Conservation (phyloP, 2,888 invertebrate species). For the Cheilosia soror region DNA sequence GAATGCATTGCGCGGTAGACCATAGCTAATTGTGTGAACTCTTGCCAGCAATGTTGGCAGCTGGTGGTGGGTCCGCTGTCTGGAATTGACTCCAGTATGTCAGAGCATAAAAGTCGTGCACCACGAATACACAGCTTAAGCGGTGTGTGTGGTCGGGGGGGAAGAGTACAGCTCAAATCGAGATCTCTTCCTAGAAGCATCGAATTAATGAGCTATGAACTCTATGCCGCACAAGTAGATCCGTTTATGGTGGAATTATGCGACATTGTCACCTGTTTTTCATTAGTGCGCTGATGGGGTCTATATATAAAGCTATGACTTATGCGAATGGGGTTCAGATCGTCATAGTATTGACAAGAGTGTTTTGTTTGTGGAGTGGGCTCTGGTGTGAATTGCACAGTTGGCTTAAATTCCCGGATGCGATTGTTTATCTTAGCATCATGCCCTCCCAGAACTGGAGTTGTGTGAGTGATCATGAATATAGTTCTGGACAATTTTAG, state of each 20-base stretch:
- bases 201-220: constrained; percentile 44
- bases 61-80: constrained; percentile 30
- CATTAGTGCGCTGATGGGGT: constrained; percentile 16
- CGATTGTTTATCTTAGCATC: too few relatives aligned
- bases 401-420: too few relatives aligned
- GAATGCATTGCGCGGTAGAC: constrained; percentile 50
- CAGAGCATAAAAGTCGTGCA: constrained; percentile 58
- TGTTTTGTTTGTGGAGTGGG: not conserved
- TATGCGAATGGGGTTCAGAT: constrained; percentile 30
- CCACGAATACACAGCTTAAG: constrained; percentile 54
- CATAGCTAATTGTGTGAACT: constrained; percentile 63
- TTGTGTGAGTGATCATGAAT: too few relatives aligned
- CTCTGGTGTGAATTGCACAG: not conserved
- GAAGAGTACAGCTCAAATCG: constrained; percentile 32
- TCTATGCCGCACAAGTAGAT: constrained; percentile 31
- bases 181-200: constrained; percentile 55
- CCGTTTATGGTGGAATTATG: constrained; percentile 36
- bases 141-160: constrained; percentile 6
- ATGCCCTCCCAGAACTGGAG: too few relatives aligned
- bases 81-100: constrained; percentile 32
- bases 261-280: constrained; percentile 34
- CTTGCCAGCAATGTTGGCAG: constrained; percentile 36
- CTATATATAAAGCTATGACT: constrained; percentile 39
- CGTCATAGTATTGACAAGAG: constrained; percentile 6
- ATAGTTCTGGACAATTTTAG: too few relatives aligned